Base-by-base conservation (phyloP, 2,113 vertebrate species). In the Mesembrinibis cayennensis region DNA sequence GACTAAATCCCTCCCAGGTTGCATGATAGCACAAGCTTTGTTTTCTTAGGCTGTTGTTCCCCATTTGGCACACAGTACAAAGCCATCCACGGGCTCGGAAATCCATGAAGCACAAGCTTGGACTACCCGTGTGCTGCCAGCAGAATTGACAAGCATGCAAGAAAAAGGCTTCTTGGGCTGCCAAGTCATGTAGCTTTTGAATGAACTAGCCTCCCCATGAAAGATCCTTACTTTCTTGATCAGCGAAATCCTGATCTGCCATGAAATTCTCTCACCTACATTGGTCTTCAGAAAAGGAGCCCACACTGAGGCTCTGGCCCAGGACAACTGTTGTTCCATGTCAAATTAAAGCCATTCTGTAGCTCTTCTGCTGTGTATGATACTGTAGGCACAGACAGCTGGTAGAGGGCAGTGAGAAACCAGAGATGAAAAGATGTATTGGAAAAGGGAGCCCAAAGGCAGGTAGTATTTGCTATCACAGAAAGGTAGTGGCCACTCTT, bases 1-100 rank as follows among this genome's bases (percentile, higher is more conserved):
- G 73, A 38, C 66, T 9, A 65, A 30, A 78, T 91, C 92, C 87
- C 92, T 94, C 95, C 94, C 96, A 87, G 82, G 82, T 59, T 69
- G 86, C 65, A 23, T 4, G 89, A 45, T 55, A 55, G 92, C 87
- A 44, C 15, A 5, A 42, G 26, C 69, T 94, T 82, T 95, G 82
- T 88, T 65, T 95, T 49, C 73, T 58, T 65, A 25, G 83, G 58
- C 42, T n/a, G 78, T 73, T 93, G 80, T 79, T 91, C 90, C 82
- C 81, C 4, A 2, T 62, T 80, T 92, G 89, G 85, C 94, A 95
- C 32, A 5, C 16, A 65, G 59, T 70, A 82, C 70, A 80, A 95
- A 96, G 82, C 72, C 88, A 65, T 45, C 83, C 76, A 71, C 91
- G 82, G 53, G 87, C 70, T 94, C 72, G n/a, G 36, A 66, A 63